Evolutionary conservation across 92 coral and sea anemone genomes (phyloP).

Genomic region (Siderastrea siderea): DNA sequence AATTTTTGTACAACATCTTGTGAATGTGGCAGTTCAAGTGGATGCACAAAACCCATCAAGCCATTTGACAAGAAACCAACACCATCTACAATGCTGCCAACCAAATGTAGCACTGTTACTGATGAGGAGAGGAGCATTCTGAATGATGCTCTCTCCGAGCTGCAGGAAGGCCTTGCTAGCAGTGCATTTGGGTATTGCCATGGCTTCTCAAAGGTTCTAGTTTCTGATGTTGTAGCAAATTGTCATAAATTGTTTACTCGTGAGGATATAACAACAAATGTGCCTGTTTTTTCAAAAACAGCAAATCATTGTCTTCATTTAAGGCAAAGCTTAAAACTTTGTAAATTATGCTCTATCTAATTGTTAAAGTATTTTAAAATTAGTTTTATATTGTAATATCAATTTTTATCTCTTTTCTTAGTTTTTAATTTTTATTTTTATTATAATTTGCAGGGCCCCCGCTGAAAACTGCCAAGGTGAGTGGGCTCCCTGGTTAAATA

Average conservation of each 20-base stretch:
- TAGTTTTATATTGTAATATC: too few relatives aligned
- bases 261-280: constrained; percentile 38
- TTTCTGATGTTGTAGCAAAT: constrained; percentile 59
- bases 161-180: constrained; percentile 6
- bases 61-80: constrained; percentile 11
- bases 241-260: constrained; percentile 56
- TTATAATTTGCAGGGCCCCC: too few relatives aligned
- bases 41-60: constrained; percentile 7
- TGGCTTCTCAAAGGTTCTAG: constrained; percentile 69
- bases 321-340: too few relatives aligned
- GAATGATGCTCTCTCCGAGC: constrained; percentile 36
- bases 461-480: too few relatives aligned
- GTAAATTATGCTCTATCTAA: too few relatives aligned
- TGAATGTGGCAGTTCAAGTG: constrained; percentile 28
- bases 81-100: not conserved
- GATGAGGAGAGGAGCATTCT: constrained; percentile 31
- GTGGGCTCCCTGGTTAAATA: too few relatives aligned
- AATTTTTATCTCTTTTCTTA: too few relatives aligned
- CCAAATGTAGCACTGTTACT: constrained; percentile 31
- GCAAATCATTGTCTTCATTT: too few relatives aligned
- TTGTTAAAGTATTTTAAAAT: too few relatives aligned
- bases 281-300: constrained; percentile 48
- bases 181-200: constrained; percentile 57
- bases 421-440: too few relatives aligned
- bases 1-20: constrained; percentile 46